Conservation (phyloP, 2,888 invertebrate genomes). For the Maniola hyperantus region DNA sequence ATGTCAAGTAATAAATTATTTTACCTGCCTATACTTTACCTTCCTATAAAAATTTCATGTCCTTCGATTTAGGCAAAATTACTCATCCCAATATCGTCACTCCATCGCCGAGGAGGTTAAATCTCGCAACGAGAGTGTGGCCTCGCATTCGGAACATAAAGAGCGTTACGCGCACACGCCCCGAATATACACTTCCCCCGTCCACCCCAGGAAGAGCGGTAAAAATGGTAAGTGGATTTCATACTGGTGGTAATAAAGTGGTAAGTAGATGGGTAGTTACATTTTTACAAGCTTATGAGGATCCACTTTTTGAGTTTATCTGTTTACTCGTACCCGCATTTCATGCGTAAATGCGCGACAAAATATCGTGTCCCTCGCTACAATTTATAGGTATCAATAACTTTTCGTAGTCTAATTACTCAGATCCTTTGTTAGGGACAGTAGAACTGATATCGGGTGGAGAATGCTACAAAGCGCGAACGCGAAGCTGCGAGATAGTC, state of each 20-base stretch:
- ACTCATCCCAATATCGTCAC: constrained; percentile 71
- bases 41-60: background rate
- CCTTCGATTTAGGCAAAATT: constrained; percentile 58
- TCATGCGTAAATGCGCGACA: too few relatives aligned
- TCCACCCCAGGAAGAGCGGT: constrained; percentile 68
- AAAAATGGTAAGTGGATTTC: constrained; percentile 64
- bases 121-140: constrained; percentile 70
- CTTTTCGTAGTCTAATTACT: too few relatives aligned
- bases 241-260: constrained; percentile 3
- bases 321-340: too few relatives aligned
- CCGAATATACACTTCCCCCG: constrained; percentile 74
- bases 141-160: constrained; percentile 68
- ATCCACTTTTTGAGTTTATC: too few relatives aligned
- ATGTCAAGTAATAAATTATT: too few relatives aligned
- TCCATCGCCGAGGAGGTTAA: constrained; percentile 76
- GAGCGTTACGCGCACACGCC: constrained; percentile 73
- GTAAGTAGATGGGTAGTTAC: background rate
- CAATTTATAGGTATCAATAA: too few relatives aligned
- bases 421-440: too few relatives aligned
- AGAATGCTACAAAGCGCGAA: too few relatives aligned
- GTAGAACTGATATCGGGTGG: too few relatives aligned
- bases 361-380: too few relatives aligned
- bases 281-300: background rate
- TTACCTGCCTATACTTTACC: background rate
- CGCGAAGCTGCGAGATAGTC: too few relatives aligned